Percentiles rank a stretch among this genome's conserved stretches.
Conservation (phyloP, 2,888 invertebrate species). For the Agrochola lychnidis region DNA sequence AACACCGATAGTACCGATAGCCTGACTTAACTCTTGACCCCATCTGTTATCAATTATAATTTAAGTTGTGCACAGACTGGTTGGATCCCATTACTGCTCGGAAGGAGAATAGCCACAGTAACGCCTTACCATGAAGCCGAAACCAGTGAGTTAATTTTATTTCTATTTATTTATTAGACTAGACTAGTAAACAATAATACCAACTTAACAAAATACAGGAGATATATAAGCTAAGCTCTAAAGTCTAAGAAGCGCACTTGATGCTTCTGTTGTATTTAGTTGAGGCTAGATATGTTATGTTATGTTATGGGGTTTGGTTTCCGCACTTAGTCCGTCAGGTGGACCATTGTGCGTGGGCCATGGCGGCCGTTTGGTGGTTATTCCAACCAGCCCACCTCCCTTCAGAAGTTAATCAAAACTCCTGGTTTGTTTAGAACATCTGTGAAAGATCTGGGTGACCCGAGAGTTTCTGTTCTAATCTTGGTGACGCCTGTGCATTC, state of each 20-base stretch:
- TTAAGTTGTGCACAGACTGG: slow-evolving; percentile 63
- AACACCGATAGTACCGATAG: slow-evolving; percentile 50
- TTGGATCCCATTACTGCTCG: slow-evolving; percentile 39
- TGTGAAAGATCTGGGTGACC: no score
- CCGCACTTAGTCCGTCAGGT: no score
- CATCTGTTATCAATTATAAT: slow-evolving; percentile 64
- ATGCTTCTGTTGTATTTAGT: neutral
- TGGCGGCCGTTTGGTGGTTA: no score
- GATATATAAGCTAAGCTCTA: no score
- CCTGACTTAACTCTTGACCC: slow-evolving; percentile 48
- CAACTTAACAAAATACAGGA: neutral
- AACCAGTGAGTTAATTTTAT: slow-evolving; percentile 62
- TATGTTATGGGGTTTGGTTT: no score
- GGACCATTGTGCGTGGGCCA: no score
- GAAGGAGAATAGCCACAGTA: slow-evolving; percentile 27
- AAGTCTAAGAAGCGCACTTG: no score
- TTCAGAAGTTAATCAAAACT: no score
- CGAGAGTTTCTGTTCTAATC: no score
- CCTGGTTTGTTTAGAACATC: no score
- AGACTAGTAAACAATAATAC: neutral
- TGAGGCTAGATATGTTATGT: neutral
- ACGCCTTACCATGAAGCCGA: slow-evolving; percentile 62
- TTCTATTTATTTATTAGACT: neutral
- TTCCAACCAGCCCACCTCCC: no score
- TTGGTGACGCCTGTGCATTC: no score